Conservation (phyloP, 2,888 invertebrate genomes). For the Nymphalis polychloros region DNA sequence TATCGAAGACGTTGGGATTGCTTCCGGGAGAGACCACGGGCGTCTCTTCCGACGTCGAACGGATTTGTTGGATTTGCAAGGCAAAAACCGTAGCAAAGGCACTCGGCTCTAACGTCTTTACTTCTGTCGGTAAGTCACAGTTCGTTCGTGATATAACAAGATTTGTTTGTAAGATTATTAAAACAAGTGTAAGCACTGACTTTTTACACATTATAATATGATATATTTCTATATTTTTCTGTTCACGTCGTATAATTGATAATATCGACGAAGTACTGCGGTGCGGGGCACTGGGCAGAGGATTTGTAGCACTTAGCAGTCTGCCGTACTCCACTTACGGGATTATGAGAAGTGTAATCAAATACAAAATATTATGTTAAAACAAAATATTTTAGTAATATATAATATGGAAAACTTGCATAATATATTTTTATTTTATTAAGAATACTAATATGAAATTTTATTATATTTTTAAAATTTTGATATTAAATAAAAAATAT, state of each 20-base stretch:
- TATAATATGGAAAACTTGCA: neutral
- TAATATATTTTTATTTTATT: neutral
- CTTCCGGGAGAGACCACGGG: conserved; percentile 67
- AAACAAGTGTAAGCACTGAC: conserved; percentile 54
- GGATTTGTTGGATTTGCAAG: conserved; percentile 64
- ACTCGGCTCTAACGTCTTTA: conserved; percentile 54
- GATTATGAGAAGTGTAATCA: conserved; percentile 59
- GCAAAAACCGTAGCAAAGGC: conserved; percentile 53
- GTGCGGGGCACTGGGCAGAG: conserved; percentile 60
- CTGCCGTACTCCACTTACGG: conserved; percentile 73
- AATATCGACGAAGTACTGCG: conserved; percentile 56
- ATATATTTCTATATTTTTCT: conserved; percentile 30
- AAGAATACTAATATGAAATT: neutral
- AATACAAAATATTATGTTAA: conserved; percentile 34
- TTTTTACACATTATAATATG: conserved; percentile 46
- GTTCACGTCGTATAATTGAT: conserved; percentile 46
- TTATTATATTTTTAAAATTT: too few relatives aligned
- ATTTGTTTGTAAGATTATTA: conserved; percentile 58
- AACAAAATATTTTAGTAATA: neutral
- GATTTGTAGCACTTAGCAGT: conserved; percentile 80
- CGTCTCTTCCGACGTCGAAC: conserved; percentile 66
- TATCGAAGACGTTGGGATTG: conserved; percentile 66
- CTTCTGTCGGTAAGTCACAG: conserved; percentile 47
- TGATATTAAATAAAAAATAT: too few relatives aligned
- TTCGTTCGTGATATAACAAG: conserved; percentile 53